These are phyloP conservation scores for Raphicerus campestris DNA, from an alignment of 2,113 vertebrate genomes.

Conservation along the genomic window DNA sequence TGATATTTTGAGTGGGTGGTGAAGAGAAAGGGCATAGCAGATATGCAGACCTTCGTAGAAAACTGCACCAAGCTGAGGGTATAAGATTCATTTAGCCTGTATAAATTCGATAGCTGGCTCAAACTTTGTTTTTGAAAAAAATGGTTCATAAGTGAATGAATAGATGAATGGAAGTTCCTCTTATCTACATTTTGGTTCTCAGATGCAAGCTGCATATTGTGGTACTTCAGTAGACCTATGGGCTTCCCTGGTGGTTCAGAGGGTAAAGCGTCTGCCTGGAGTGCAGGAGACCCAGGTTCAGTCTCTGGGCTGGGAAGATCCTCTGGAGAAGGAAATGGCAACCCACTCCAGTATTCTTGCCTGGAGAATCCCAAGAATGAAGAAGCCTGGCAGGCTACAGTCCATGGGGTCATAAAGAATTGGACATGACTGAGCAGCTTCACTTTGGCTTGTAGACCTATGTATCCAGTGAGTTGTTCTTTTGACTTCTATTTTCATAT, in stretches of 20 bases:
- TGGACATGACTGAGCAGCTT: too few relatives aligned
- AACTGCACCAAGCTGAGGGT: background rate
- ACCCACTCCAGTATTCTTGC: too few relatives aligned
- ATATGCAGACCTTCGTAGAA: background rate
- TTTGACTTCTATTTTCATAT: background rate
- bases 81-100: background rate
- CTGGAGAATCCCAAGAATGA: too few relatives aligned
- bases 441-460: background rate
- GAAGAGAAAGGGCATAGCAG: background rate
- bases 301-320: too few relatives aligned
- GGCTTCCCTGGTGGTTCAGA: too few relatives aligned
- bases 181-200: background rate
- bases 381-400: too few relatives aligned
- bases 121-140: background rate
- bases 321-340: too few relatives aligned
- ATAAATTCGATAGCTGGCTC: background rate
- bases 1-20: background rate
- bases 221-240: background rate
- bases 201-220: too few relatives aligned
- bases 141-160: background rate
- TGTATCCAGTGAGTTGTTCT: background rate
- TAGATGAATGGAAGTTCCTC: background rate
- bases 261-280: too few relatives aligned
- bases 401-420: too few relatives aligned
- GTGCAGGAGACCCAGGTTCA: accelerated